Evolutionary conservation across 2,888 invertebrate genomes (phyloP).

Genomic region (Cataglyphis cursor): DNA sequence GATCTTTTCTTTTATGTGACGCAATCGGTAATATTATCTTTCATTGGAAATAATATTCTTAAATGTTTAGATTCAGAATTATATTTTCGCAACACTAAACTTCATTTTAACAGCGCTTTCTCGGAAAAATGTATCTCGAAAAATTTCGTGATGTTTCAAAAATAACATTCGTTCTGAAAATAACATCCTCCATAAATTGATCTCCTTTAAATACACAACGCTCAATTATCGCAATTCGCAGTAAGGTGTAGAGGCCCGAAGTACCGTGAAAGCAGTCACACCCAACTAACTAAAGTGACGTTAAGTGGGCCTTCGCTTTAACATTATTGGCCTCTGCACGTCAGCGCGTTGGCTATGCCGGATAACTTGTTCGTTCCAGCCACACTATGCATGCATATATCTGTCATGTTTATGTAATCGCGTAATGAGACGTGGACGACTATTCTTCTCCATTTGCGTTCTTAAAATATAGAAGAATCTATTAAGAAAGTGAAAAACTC

Average conservation of each 20-base stretch:
- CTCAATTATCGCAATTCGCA: constrained; percentile 26
- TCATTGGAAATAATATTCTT: neutral
- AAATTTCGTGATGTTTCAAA: neutral
- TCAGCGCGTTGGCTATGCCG: constrained; percentile 63
- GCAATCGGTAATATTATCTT: constrained; percentile 20
- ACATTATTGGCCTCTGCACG: constrained; percentile 70
- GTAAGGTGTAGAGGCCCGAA: constrained; percentile 35
- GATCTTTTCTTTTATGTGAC: constrained; percentile 29
- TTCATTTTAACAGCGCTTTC: neutral
- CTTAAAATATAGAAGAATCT: constrained; percentile 40
- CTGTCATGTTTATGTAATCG: constrained; percentile 77
- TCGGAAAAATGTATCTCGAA: neutral
- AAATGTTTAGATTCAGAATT: neutral
- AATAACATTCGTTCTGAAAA: neutral
- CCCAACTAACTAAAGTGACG: constrained; percentile 72
- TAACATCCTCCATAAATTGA: neutral
- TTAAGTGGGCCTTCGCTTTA: constrained; percentile 72
- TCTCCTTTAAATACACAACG: neutral
- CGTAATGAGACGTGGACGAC: constrained; percentile 78
- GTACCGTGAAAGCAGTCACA: constrained; percentile 66
- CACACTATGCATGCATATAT: constrained; percentile 55
- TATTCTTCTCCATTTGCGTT: constrained; percentile 65
- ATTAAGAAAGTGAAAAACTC: neutral
- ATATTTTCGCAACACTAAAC: neutral
- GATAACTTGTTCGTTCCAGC: constrained; percentile 66